These are phyloP conservation scores for Cotesia congregata DNA, from an alignment of 2,888 invertebrate species.

Conservation along the genomic window DNA sequence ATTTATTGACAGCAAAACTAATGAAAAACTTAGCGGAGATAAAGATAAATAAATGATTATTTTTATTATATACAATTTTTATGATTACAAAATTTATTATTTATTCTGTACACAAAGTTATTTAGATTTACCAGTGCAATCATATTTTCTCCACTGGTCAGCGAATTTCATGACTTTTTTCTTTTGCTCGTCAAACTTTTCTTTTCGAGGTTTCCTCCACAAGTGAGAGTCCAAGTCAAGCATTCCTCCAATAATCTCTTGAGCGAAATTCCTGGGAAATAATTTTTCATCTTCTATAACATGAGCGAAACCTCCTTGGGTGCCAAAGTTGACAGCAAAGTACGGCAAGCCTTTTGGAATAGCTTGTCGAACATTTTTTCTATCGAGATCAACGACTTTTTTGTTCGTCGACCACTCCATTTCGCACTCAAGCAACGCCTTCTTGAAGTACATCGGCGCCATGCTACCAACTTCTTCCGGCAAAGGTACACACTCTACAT, in stretches of 20 bases:
- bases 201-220: constrained; percentile 88
- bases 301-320: constrained; percentile 93
- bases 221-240: constrained; percentile 86
- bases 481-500: constrained; percentile 90
- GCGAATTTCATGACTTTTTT: constrained; percentile 83
- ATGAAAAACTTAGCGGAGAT: neutral
- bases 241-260: constrained; percentile 96
- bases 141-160: constrained; percentile 79
- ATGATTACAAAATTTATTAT: neutral
- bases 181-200: constrained; percentile 82
- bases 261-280: constrained; percentile 91
- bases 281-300: constrained; percentile 93
- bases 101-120: no score
- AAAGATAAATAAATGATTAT: constrained; percentile 17
- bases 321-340: constrained; percentile 94
- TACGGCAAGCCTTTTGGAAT: constrained; percentile 96
- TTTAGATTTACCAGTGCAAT: constrained; percentile 68
- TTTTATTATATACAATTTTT: neutral
- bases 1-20: constrained; percentile 69
- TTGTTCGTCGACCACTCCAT: constrained; percentile 96
- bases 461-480: constrained; percentile 86
- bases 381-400: constrained; percentile 82
- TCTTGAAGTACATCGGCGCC: constrained; percentile 97
- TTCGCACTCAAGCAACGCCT: constrained; percentile 96
- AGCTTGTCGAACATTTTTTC: constrained; percentile 82